These are phyloP conservation scores for Cryptoprocta ferox DNA, from an alignment of 2,797 vertebrate genomes.

Conservation along the genomic window DNA sequence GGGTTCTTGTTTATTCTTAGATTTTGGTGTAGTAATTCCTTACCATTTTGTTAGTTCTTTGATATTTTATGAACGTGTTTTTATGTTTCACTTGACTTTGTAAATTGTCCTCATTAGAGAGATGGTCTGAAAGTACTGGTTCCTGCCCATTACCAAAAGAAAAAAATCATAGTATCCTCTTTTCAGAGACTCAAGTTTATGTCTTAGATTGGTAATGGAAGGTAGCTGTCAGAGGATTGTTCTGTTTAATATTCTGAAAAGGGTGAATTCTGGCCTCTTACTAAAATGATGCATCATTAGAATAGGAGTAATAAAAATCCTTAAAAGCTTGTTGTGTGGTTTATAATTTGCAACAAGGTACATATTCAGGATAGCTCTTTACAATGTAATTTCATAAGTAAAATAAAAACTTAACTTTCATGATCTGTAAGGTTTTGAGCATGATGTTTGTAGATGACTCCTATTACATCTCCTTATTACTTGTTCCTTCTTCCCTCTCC, in stretches of 20 bases:
- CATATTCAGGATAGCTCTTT: not conserved
- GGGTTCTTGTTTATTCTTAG: not conserved
- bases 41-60: not conserved
- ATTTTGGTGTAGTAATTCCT: not conserved
- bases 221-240: not conserved
- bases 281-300: not conserved
- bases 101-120: not conserved
- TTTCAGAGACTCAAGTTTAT: not conserved
- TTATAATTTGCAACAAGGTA: not conserved
- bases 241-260: slow-evolving; percentile 19
- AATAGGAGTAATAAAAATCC: slow-evolving; percentile 17
- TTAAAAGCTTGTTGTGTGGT: not conserved
- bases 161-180: not conserved
- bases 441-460: not conserved
- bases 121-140: not conserved
- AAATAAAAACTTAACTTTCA: not conserved
- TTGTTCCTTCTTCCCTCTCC: not conserved
- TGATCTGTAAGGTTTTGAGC: not conserved
- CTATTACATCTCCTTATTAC: not conserved
- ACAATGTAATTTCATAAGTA: slow-evolving; percentile 2
- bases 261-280: not conserved
- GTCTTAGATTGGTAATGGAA: not conserved
- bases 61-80: not conserved
- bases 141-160: not conserved
- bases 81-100: not conserved